phyloP scores from a whole-genome alignment of 2,888 invertebrate genomes.

The Ectemnius lituratus region DNA sequence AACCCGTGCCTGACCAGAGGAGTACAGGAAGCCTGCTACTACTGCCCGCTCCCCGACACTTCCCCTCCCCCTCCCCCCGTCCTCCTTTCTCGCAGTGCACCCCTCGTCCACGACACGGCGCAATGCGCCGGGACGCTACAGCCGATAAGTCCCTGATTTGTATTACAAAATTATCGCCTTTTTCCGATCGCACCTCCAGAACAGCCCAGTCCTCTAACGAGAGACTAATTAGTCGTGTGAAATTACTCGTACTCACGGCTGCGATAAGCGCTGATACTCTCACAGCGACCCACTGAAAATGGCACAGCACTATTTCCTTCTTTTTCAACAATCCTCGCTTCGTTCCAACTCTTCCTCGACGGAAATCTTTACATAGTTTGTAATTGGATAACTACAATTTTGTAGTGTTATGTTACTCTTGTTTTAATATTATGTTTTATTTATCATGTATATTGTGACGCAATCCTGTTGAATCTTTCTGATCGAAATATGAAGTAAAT shows the following conservation, averaged over 20 bases:
- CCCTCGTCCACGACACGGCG: constrained; percentile 6
- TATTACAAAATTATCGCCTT: constrained; percentile 64
- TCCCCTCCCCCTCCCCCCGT: too few species aligned
- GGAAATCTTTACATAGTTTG: neutral
- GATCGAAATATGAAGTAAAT: too few species aligned
- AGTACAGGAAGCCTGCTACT: constrained; percentile 19
- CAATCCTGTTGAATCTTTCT: too few species aligned
- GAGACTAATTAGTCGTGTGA: constrained; percentile 69
- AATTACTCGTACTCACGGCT: constrained; percentile 58
- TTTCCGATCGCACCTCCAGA: constrained; percentile 38
- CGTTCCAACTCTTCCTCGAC: neutral
- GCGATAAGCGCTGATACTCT: constrained; percentile 51
- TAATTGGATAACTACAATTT: too few species aligned
- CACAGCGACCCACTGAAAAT: constrained; percentile 35
- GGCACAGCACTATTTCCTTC: constrained; percentile 31
- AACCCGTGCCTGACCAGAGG: constrained; percentile 52
- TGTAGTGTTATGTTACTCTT: too few species aligned
- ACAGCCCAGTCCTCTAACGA: constrained; percentile 63
- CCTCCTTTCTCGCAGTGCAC: too few species aligned
- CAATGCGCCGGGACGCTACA: constrained; percentile 35
- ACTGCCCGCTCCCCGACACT: constrained; percentile 1
- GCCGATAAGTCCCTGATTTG: constrained; percentile 74
- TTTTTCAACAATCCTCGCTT: neutral
- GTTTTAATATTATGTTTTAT: too few species aligned
- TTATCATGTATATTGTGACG: too few species aligned